Base-by-base conservation (phyloP, 2,888 invertebrate species). In the Agapetus fuscipes region DNA sequence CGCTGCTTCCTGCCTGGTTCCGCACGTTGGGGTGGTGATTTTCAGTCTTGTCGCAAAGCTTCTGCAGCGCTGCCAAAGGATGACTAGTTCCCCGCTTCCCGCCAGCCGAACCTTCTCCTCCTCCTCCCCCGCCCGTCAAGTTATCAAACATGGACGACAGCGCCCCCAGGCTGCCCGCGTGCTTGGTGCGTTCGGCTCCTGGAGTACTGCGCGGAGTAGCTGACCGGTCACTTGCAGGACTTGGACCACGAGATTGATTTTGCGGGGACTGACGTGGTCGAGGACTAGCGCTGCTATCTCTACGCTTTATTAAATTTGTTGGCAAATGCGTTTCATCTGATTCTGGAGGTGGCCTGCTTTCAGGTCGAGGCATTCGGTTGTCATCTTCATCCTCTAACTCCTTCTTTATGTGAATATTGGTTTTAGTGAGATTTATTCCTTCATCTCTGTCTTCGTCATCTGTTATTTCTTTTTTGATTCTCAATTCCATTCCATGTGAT, bases 21-120 rank as follows among this genome's bases (percentile, higher is more conserved):
- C 46, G 46, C 64, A 61, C 41, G 61, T 66, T 68, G 24, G 74
- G 68, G 17, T 78, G 76, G 49, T 78, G 79, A 12, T 77, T 85
- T 65, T 93, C 93, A 50, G 93, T 90, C 66, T 91, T 94, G 61
- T 95, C 94, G 66, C 95, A 91, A 16, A 96, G 77, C 61, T 94
- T 94, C 59, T 96, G 95, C 38, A 96, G 66, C 2, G 94, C 94
- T 13, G 94, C 93, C 52, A 96, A 62, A 4, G 96, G 96, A 64
- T 96, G 93, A 53, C 90, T 83, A 44, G 80, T 80, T 9, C 78
- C 71, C 51, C 80, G 76, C 29, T 80, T 78, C 2, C 76, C 74
- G 3, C 76, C 71, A 41, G 73, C 65, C 9, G 76, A 72, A 37
- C 70, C 65, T 39, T 53, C 55, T 3, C 60, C 57, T 4, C 63